Evolutionary conservation across 2,888 invertebrate genomes (phyloP).

Genomic region (Escarpia spicata): DNA sequence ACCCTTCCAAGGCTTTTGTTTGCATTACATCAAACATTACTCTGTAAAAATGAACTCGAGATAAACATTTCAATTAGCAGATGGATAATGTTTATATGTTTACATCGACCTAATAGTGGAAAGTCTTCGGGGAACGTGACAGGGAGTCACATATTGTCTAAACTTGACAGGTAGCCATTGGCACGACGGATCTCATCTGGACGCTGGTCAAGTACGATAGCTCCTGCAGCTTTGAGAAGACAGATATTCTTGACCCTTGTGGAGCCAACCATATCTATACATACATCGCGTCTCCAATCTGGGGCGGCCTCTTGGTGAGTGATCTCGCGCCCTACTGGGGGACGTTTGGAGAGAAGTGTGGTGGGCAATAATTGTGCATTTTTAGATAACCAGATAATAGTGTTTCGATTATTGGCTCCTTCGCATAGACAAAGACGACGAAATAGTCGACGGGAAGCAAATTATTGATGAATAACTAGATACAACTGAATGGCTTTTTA

Average conservation of each 20-base stretch:
- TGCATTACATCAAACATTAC: not conserved
- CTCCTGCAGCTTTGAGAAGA: not conserved
- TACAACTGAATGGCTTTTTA: not conserved
- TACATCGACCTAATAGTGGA: not conserved
- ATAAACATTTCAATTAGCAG: not conserved
- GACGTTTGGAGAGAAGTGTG: not conserved
- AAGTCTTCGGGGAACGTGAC: not conserved
- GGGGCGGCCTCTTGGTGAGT: not conserved
- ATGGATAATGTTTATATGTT: not conserved
- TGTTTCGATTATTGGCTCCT: not conserved
- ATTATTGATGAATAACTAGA: not conserved
- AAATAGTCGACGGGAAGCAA: not conserved
- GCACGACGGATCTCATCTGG: not conserved
- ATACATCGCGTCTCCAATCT: constrained; percentile 6
- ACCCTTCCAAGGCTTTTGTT: not conserved
- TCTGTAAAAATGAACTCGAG: not conserved
- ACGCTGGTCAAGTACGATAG: not conserved
- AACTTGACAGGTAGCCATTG: not conserved
- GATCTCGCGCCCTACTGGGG: not conserved
- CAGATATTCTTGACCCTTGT: not conserved
- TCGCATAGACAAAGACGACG: not conserved
- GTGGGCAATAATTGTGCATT: not conserved
- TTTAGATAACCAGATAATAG: not conserved
- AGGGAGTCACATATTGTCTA: not conserved
- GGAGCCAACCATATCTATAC: not conserved